Conservation (phyloP, 1,140 invertebrate genomes). For the Aphidius ervi region DNA sequence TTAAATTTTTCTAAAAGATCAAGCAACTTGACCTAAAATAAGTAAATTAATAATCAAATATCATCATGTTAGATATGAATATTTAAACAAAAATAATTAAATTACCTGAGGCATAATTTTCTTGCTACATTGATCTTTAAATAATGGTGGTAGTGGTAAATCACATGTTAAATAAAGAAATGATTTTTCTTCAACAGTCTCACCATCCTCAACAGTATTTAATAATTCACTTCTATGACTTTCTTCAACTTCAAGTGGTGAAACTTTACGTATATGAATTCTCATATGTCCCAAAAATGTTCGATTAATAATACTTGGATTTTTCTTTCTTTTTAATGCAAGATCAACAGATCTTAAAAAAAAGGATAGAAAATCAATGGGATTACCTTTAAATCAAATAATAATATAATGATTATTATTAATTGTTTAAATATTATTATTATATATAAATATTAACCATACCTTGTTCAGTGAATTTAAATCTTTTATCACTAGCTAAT, state of each 20-base stretch:
- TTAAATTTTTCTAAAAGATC: conserved; percentile 94
- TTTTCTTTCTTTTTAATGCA: conserved; percentile 83
- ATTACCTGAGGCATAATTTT: conserved; percentile 96
- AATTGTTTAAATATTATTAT: neutral
- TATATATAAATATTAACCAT: too few species aligned
- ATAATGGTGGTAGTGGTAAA: conserved; percentile 91
- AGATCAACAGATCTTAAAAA: conserved; percentile 91
- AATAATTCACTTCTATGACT: conserved; percentile 77
- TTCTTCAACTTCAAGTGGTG: conserved; percentile 89
- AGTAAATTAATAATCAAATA: conserved; percentile 6
- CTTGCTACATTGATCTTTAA: conserved; percentile 94
- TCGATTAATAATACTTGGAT: conserved; percentile 88
- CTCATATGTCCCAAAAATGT: conserved; percentile 94
- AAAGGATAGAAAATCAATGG: conserved; percentile 95
- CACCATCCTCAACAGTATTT: conserved; percentile 81
- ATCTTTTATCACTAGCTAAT: conserved; percentile 95
- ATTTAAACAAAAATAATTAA: conserved; percentile 3
- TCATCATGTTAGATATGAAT: neutral
- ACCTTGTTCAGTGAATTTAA: conserved; percentile 98
- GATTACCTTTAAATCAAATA: conserved; percentile 67
- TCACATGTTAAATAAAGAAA: conserved; percentile 97
- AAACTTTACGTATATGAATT: conserved; percentile 90
- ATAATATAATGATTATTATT: neutral
- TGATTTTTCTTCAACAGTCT: conserved; percentile 81
- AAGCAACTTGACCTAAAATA: conserved; percentile 82